Base-by-base conservation (phyloP, 1,140 invertebrate genomes). In the Hirudo medicinalis region DNA sequence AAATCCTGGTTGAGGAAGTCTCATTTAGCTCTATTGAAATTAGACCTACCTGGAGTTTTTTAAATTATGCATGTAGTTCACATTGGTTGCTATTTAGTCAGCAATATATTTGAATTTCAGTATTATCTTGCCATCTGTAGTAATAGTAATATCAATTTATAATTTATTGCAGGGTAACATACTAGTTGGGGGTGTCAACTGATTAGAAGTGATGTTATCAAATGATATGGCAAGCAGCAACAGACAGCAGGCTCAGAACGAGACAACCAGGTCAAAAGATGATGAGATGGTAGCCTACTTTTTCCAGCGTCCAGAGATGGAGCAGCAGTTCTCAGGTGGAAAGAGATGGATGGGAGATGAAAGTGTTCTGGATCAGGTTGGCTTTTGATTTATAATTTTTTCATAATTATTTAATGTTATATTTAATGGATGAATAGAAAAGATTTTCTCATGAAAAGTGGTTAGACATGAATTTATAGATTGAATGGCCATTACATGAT, bases 281-380 rank as follows among this genome's bases (percentile, higher is more conserved):
- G 91, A 92, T 85, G 89, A 89, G 70, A 88, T 89, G 79, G 90
- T 92, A 74, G 88, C 89, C 76, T 92, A 92, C 81, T 88, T 91
- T 72, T 92, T 90, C 81, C 90, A 91, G 83, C 82, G 90, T 75
- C 87, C 87, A 29, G 87, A 89, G 71, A 85, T 86, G 72, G 89
- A 91, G 79, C 84, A 86, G 67, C 89, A 90, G 77, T 87, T 90
- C 77, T 87, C 87, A 75, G 72, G 71, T 25, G 86, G 76, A 68
- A 90, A 89, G 80, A 87, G 89, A 74, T 92, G 90, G 90, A 83
- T 89, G 53, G 89, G 88, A 67, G 89, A 91, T 81, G 90, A 91
- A 80, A 86, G 86, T 77, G 87, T 89, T 75, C 86, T 89, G 74
- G 89, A 90, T 84, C 79, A 80, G 78, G 80, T 80, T 76, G 54